Conservation (phyloP, 2,113 vertebrate genomes). For the Pycnonotus jocosus region DNA sequence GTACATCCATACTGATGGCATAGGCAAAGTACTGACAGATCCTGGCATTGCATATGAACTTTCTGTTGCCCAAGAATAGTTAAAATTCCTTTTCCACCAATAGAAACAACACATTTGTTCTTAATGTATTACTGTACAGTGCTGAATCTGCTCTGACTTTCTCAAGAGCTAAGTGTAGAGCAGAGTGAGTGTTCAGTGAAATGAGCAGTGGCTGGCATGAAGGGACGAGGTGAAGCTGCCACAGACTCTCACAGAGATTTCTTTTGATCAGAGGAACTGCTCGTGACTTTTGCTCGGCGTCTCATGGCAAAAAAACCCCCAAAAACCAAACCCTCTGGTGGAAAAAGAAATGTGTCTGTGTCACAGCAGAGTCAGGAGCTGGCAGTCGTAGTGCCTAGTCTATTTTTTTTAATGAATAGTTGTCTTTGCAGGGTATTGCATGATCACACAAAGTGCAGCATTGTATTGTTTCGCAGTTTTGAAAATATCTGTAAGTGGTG, state of each 20-base stretch:
- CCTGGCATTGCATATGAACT: neutral
- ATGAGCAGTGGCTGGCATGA: conserved; percentile 4
- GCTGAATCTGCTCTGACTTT: neutral
- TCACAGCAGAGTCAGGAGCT: conserved; percentile 6
- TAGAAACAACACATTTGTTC: neutral
- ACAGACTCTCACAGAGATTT: neutral
- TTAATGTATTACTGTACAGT: neutral
- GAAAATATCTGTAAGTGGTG: neutral
- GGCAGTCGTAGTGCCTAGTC: neutral
- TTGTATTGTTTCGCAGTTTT: conserved; percentile 17
- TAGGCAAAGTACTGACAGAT: neutral
- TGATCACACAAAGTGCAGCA: neutral
- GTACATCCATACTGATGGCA: neutral
- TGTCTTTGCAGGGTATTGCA: neutral
- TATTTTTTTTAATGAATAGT: conserved; percentile 13
- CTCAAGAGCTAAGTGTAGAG: neutral
- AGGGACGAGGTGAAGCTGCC: neutral
- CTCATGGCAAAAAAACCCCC: neutral
- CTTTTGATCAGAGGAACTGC: conserved; percentile 47
- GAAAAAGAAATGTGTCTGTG: neutral
- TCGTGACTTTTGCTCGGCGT: neutral
- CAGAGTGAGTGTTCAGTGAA: neutral
- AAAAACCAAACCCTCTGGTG: neutral
- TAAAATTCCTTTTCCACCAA: neutral
- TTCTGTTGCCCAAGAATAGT: neutral